Percentiles rank a stretch among this genome's conserved stretches.
Conservation (phyloP, 2,888 invertebrate genomes). For the Nemapogon koenigi region DNA sequence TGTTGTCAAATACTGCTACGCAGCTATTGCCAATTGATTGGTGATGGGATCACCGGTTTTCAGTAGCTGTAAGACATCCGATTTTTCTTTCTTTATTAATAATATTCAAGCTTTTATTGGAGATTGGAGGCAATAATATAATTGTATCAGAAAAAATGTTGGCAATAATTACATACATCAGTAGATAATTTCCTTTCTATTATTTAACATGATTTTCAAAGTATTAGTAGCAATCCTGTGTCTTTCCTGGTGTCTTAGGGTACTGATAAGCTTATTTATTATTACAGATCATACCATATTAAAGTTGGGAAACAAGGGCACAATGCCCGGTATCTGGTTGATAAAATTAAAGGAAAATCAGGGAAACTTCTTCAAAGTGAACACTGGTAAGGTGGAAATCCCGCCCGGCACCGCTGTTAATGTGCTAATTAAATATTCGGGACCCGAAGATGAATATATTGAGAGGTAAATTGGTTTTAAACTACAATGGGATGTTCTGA, state of each 20-base stretch:
- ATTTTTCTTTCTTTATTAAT: no score
- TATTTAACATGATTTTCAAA: not conserved
- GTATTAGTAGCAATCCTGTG: not conserved
- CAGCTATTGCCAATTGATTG: no score
- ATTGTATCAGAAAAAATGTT: no score
- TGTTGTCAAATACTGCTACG: no score
- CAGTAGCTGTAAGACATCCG: no score
- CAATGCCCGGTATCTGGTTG: slow-evolving; percentile 37
- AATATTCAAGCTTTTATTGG: no score
- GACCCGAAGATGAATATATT: slow-evolving; percentile 26
- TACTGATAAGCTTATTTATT: not conserved
- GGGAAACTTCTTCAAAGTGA: slow-evolving; percentile 31
- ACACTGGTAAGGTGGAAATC: slow-evolving; percentile 32
- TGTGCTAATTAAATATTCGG: slow-evolving; percentile 31
- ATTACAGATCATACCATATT: slow-evolving; percentile 36
- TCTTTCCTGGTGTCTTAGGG: no score
- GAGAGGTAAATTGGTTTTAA: slow-evolving; percentile 34
- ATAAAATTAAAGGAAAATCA: slow-evolving; percentile 26
- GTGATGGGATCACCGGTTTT: no score
- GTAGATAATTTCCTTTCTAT: not conserved
- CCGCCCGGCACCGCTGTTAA: slow-evolving; percentile 26
- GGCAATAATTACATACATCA: no score
- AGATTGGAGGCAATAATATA: no score
- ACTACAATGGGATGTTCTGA: no score
- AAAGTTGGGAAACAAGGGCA: slow-evolving; percentile 32